Evolutionary conservation across 2,888 invertebrate genomes (phyloP).

Genomic region (Oscheius sp.): DNA sequence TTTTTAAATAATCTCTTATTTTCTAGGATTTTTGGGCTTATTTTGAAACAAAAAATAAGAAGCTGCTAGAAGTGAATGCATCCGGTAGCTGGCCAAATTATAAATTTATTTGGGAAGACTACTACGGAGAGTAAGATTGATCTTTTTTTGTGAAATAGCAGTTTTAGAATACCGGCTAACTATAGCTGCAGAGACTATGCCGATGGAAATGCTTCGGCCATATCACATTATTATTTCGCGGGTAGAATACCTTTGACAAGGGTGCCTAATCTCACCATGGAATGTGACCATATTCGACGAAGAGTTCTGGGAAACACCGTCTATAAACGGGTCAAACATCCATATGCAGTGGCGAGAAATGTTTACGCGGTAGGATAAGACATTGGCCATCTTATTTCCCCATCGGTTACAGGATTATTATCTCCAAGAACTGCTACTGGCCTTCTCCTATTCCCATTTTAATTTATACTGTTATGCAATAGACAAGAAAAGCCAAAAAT

Average conservation of each 20-base stretch:
- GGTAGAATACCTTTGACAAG: slow-evolving; percentile 3
- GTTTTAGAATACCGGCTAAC: not conserved
- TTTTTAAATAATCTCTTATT: not conserved
- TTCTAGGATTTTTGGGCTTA: not conserved
- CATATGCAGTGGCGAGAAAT: slow-evolving; percentile 27
- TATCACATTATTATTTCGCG: not conserved
- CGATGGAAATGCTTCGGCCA: not conserved
- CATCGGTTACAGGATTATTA: slow-evolving; percentile 14
- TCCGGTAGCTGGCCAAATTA: slow-evolving; percentile 11
- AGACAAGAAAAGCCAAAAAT: slow-evolving; percentile 19
- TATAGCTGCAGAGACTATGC: slow-evolving; percentile 17
- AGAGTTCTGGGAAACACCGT: slow-evolving; percentile 23
- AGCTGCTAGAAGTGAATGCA: not conserved
- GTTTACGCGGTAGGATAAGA: slow-evolving; percentile 17
- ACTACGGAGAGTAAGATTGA: not conserved
- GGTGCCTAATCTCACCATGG: slow-evolving; percentile 12
- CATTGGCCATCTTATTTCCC: no score
- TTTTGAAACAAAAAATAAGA: not conserved
- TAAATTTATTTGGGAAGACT: slow-evolving; percentile 8
- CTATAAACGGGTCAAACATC: slow-evolving; percentile 17
- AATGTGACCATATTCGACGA: slow-evolving; percentile 14
- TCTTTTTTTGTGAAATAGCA: not conserved
- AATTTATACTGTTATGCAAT: slow-evolving; percentile 34
- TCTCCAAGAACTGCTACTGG: slow-evolving; percentile 18
- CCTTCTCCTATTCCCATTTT: slow-evolving; percentile 24